A percentile compares a stretch with the other conserved stretches of the same genome.
phyloP scores from a whole-genome alignment of 2,888 invertebrate species.

The Nebria brevicollis region DNA sequence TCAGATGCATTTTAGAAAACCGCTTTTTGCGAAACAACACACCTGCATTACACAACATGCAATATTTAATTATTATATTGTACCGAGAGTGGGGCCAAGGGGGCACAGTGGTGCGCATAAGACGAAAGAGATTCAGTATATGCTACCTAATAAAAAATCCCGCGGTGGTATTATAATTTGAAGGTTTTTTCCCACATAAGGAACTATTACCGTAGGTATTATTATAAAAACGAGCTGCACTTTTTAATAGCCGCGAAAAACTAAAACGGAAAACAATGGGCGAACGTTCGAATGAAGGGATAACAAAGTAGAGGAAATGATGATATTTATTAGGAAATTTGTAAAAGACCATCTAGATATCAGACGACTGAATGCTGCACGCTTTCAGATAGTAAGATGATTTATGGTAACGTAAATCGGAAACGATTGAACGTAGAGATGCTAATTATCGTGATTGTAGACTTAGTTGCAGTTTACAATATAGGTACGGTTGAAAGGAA shows the following conservation, averaged over 20 bases:
- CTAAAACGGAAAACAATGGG: constrained; percentile 37
- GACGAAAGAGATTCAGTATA: neutral
- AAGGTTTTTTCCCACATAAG: constrained; percentile 47
- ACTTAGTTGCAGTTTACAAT: neutral
- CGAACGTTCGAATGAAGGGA: neutral
- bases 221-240: constrained; percentile 27
- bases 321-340: too few relatives aligned
- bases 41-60: constrained; percentile 27
- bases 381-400: too few relatives aligned
- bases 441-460: constrained; percentile 44
- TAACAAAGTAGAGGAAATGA: constrained; percentile 6
- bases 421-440: constrained; percentile 6
- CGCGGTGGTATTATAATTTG: constrained; percentile 43
- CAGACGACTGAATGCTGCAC: too few relatives aligned
- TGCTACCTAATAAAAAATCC: constrained; percentile 28
- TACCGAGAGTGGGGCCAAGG: neutral
- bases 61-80: constrained; percentile 27
- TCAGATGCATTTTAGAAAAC: constrained; percentile 27
- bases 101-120: neutral
- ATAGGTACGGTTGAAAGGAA: constrained; percentile 24
- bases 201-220: constrained; percentile 34
- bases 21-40: constrained; percentile 16
- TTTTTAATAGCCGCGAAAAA: constrained; percentile 37
- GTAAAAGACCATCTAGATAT: too few relatives aligned
- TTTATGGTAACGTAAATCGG: too few relatives aligned